Evolutionary conservation across 37 sponge, comb jelly and placozoan species (phyloP).

Genomic region (Chondrilla cf. caribensis): DNA sequence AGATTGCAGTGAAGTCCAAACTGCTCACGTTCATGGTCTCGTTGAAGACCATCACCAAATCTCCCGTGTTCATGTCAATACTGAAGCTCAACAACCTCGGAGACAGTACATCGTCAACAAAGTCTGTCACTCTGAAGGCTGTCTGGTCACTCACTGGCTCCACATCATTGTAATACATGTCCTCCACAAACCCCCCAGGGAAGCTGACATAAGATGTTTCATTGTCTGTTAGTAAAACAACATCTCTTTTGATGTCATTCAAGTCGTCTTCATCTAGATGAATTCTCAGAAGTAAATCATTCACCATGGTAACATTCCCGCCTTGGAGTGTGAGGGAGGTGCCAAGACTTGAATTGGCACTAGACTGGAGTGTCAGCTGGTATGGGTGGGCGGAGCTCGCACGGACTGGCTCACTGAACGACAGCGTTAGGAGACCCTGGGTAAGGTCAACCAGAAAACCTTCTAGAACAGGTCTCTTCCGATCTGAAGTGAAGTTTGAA

Average conservation of each 20-base stretch:
- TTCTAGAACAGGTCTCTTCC: slow-evolving; percentile 36
- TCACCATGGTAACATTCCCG: slow-evolving; percentile 58
- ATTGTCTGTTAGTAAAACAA: slow-evolving; percentile 35
- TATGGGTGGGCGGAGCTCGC: slow-evolving; percentile 33
- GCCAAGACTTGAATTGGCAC: background rate
- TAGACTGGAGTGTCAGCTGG: slow-evolving; percentile 74
- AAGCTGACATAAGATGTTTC: slow-evolving; percentile 62
- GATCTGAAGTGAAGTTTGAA: slow-evolving; percentile 33
- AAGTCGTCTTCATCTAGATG: slow-evolving; percentile 53
- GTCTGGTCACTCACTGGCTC: slow-evolving; percentile 12
- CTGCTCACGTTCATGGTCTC: slow-evolving; percentile 71
- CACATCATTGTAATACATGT: slow-evolving; percentile 73
- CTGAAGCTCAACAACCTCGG: slow-evolving; percentile 60
- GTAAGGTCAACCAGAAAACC: slow-evolving; percentile 60
- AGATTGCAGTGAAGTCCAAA: slow-evolving; percentile 44
- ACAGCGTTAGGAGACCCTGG: slow-evolving; percentile 41
- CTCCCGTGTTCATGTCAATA: slow-evolving; percentile 71
- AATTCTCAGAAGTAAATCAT: slow-evolving; percentile 50
- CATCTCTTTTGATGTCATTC: slow-evolving; percentile 71
- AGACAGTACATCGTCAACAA: slow-evolving; percentile 45
- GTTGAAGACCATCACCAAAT: slow-evolving; percentile 54
- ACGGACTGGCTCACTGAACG: slow-evolving; percentile 81
- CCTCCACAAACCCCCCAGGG: slow-evolving; percentile 45
- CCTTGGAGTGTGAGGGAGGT: slow-evolving; percentile 51
- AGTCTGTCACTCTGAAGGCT: slow-evolving; percentile 40